These are phyloP conservation scores for Saccostrea cuccullata DNA, from an alignment of 1,140 invertebrate species.

Conservation along the genomic window DNA sequence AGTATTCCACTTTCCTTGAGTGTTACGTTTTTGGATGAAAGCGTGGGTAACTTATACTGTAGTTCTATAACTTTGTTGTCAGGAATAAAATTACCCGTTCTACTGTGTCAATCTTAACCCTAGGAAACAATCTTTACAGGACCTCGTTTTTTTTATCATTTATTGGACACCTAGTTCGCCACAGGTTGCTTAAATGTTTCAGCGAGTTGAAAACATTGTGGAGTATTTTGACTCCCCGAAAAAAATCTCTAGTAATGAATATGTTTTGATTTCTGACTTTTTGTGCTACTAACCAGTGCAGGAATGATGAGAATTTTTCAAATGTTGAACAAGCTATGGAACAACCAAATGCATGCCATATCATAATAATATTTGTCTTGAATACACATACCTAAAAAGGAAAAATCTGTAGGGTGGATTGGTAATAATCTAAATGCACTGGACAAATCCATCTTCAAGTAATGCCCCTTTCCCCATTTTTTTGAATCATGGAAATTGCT, in stretches of 20 bases:
- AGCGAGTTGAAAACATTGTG: no score
- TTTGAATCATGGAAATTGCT: slow-evolving; percentile 27
- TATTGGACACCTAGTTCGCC: slow-evolving; percentile 19
- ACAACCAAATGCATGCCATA: no score
- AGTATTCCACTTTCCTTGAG: neutral
- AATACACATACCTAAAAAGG: slow-evolving; percentile 7
- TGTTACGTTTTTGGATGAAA: neutral
- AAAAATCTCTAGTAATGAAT: no score
- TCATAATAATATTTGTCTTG: slow-evolving; percentile 37
- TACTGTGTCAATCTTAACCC: no score
- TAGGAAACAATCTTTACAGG: no score
- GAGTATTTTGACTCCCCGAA: no score
- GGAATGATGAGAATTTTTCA: slow-evolving; percentile 48
- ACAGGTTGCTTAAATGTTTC: neutral
- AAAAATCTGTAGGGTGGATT: slow-evolving; percentile 9
- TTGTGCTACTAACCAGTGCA: no score
- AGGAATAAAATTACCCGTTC: no score
- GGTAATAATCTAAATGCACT: slow-evolving; percentile 38
- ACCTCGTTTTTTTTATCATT: slow-evolving; percentile 33
- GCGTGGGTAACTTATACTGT: neutral
- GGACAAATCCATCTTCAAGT: slow-evolving; percentile 35
- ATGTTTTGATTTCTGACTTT: no score
- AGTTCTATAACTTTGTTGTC: no score
- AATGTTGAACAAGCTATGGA: slow-evolving; percentile 35
- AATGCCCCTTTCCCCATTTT: neutral